phyloP scores from a whole-genome alignment of 2,113 vertebrate genomes.

The Sminthopsis crassicaudata region DNA sequence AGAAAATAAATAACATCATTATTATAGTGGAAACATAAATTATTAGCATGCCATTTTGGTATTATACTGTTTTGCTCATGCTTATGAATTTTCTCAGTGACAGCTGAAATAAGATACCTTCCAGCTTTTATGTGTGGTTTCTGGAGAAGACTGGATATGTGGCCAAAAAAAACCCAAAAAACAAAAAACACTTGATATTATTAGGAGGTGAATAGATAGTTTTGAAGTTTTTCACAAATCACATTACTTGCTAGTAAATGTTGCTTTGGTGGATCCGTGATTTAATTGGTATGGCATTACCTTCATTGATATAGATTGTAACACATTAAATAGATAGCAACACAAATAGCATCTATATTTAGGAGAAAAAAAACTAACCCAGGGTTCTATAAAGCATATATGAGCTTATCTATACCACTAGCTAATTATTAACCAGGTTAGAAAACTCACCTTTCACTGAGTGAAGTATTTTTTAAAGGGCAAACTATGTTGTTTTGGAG shows the following conservation, averaged over 20 bases:
- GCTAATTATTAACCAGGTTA: background rate
- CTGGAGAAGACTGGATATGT: slow-evolving; percentile 55
- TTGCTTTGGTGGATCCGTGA: background rate
- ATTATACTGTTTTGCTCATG: slow-evolving; percentile 58
- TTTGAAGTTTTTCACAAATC: slow-evolving; percentile 21
- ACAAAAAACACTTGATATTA: slow-evolving; percentile 13
- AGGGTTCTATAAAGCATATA: background rate
- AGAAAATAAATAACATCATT: slow-evolving; percentile 68
- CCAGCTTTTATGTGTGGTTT: slow-evolving; percentile 35
- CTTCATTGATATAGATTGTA: background rate
- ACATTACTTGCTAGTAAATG: background rate
- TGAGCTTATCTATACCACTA: background rate
- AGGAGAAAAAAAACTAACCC: background rate
- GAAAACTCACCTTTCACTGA: background rate
- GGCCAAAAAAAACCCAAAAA: too few species aligned
- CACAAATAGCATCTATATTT: background rate
- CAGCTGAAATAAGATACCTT: slow-evolving; percentile 34
- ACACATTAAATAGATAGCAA: background rate
- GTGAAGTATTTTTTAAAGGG: background rate
- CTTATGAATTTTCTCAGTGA: slow-evolving; percentile 45
- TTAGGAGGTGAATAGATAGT: slow-evolving; percentile 19
- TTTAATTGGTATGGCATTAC: background rate
- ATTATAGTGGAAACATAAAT: slow-evolving; percentile 53
- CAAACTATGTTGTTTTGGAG: background rate
- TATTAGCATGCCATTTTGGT: slow-evolving; percentile 58